Evolutionary conservation across 2,113 vertebrate species (phyloP).

Genomic region (Erpornis zantholeuca): DNA sequence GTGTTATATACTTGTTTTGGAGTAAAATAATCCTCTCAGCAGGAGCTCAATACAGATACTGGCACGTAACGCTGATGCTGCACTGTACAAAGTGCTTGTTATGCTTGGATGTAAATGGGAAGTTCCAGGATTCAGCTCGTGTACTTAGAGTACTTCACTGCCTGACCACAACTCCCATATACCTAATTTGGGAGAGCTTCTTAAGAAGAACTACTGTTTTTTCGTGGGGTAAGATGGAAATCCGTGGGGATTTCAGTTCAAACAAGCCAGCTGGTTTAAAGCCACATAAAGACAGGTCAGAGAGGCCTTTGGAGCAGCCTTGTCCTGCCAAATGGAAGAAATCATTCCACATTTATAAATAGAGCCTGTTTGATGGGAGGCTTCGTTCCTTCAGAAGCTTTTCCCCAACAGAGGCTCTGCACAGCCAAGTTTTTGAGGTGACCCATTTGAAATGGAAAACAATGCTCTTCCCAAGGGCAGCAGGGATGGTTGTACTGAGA

Average conservation of each 20-base stretch:
- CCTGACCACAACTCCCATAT: neutral
- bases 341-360: neutral
- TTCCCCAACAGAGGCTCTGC: neutral
- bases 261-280: neutral
- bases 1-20: neutral
- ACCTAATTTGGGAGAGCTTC: neutral
- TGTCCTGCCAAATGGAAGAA: neutral
- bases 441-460: neutral
- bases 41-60: neutral
- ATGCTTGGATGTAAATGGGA: neutral
- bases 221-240: neutral
- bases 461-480: neutral
- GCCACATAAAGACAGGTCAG: neutral
- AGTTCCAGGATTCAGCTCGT: neutral
- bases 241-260: neutral
- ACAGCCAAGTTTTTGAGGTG: neutral
- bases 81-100: neutral
- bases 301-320: neutral
- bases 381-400: neutral
- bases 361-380: neutral
- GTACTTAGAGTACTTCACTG: neutral
- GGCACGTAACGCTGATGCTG: accelerated
- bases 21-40: neutral
- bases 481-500: neutral
- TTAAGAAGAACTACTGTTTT: neutral